Conservation (phyloP, 2,888 invertebrate genomes). For the Epistrophe grossulariae region DNA sequence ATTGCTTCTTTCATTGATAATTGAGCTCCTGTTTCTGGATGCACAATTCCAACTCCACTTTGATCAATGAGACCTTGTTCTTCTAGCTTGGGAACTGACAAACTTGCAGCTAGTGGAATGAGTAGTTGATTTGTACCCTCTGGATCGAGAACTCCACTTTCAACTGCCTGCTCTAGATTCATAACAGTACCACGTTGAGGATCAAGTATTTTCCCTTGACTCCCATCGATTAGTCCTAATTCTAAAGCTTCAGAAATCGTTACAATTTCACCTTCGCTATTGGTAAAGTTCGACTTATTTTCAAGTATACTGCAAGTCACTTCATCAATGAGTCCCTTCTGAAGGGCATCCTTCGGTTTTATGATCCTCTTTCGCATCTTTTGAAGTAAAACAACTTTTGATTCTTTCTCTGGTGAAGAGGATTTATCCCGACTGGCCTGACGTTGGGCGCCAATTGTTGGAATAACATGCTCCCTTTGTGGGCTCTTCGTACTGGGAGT, state of each 20-base stretch:
- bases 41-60: conserved; percentile 89
- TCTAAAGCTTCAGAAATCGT: conserved; percentile 91
- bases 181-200: conserved; percentile 92
- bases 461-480: conserved; percentile 80
- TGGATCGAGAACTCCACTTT: conserved; percentile 91
- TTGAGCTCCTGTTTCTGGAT: conserved; percentile 93
- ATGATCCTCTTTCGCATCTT: conserved; percentile 91
- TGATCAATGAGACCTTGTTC: conserved; percentile 93
- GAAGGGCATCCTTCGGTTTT: conserved; percentile 90
- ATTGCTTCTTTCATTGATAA: conserved; percentile 93
- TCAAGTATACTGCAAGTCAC: conserved; percentile 90
- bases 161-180: conserved; percentile 93
- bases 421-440: conserved; percentile 83
- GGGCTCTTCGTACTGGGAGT: conserved; percentile 82
- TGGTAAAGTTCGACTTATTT: conserved; percentile 85
- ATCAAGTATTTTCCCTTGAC: conserved; percentile 92
- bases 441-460: conserved; percentile 71
- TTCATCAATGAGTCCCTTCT: conserved; percentile 91
- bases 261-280: conserved; percentile 86
- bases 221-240: conserved; percentile 88
- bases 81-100: conserved; percentile 93
- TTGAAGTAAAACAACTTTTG: conserved; percentile 89
- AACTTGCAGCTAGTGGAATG: conserved; percentile 91
- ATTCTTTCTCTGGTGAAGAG: conserved; percentile 86
- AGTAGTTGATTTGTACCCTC: conserved; percentile 90